Base-by-base conservation (phyloP, 2,888 invertebrate species). In the Platypus cylindrus region DNA sequence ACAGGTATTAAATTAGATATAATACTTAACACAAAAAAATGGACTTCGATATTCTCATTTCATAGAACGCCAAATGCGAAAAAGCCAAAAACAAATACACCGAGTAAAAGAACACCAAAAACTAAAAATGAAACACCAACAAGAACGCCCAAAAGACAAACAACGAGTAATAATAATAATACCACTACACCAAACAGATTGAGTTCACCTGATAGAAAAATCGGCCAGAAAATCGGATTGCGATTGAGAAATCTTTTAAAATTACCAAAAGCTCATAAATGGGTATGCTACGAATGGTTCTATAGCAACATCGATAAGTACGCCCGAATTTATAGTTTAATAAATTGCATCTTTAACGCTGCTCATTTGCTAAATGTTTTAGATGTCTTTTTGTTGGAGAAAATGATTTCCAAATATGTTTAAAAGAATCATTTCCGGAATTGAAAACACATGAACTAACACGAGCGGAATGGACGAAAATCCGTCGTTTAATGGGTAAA, bases 261-360 rank as follows among this genome's bases (percentile, higher is more conserved):
- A 64, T 65, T 98, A 44, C 97, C 98, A 1, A 97, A 97, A 66
- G 97, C 97, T 3, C 94, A 97, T 59, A 93, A 91, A 64, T 97
- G 95, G 93, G 95, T 97, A 5, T 95, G 93, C 61, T 97, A 91
- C 63, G 98, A 99, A 62, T 98, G 94, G 81, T 99, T 99, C 64
- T 98, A 98, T 63, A 95, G 97, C 48, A 95, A 94, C 54, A 83
- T 99, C 49, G 98, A 99, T 58, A 82, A 83, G 56, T 38, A 38
- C 28, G 17, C 13, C 8, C 13, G 15, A 13, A 27, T 27, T 27
- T 12, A 3, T 9, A 25, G 7, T 14, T 27, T 27, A 27, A 20
- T n/a, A n/a, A n/a, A n/a, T n/a, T n/a, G n/a, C n/a, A n/a, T 20
- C 9, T 9, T 20, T 7, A 20, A 15, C n/a, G 15, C 5, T 29